Base-by-base conservation (phyloP, 2,888 invertebrate genomes). In the Diloba caeruleocephala region DNA sequence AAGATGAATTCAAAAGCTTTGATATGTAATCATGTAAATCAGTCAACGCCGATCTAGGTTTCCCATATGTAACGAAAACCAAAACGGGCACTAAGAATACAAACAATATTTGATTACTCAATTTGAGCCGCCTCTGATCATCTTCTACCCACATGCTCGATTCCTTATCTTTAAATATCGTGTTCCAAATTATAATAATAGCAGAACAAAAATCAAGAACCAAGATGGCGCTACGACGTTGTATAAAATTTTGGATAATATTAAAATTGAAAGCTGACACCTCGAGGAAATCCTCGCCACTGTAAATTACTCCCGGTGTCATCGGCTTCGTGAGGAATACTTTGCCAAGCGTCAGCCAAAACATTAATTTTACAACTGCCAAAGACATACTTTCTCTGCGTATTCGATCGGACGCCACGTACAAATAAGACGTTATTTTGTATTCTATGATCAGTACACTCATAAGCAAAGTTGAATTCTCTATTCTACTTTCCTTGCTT, bases 51-150 rank as follows among this genome's bases (percentile, higher is more conserved):
- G 56, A 45, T 2, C 57, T 58, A 1, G 81, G 75, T 29, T 78
- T 79, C 7, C 72, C 59, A 7, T 74, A 65, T 2, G 72, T 84
- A 23, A 86, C 80, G 52, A 91, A 92, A 7, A 85, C 76, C 21
- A 95, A 79, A 21, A 96, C 79, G 0, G 97, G 97, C 33, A 96
- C 82, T 9, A 96, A 84, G 77, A 96, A 94, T 59, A 95, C 90
- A 39, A 94, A 89, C 14, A 96, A 79, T 63, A 96, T 84, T 79
- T 96, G 95, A 74, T 95, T 94, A 66, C 95, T 94, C 52, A 95
- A 88, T 21, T 93, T 80, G 8, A 84, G 62, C 23, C 79, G 33
- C 2, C 44, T 84, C 23, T 76, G 78, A 0, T 78, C 81, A 25
- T 77, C 51, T 1, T 70, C 64, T 3, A 36, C 61, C 26, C 71